These are phyloP conservation scores for Spodoptera frugiperda DNA, from an alignment of 1,140 invertebrate species.

Conservation along the genomic window DNA sequence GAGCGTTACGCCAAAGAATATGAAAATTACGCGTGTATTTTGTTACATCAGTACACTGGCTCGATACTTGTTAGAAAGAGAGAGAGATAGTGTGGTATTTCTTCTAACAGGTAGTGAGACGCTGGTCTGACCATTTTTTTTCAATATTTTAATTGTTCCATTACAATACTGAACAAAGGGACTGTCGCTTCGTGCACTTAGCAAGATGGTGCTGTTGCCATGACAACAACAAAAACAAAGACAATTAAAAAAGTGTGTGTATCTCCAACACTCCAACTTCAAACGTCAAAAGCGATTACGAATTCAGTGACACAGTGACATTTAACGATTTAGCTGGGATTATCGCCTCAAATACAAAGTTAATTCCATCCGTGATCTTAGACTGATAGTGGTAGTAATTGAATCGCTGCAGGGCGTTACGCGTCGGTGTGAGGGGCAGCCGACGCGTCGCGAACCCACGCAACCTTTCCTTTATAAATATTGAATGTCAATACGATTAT, in stretches of 20 bases:
- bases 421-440: slow-evolving; percentile 55
- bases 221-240: no score
- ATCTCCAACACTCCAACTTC: no score
- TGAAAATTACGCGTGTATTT: background rate
- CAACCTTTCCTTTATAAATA: slow-evolving; percentile 83
- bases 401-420: slow-evolving; percentile 39
- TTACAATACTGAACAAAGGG: no score
- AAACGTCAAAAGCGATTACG: background rate
- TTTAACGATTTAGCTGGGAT: slow-evolving; percentile 24
- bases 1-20: background rate
- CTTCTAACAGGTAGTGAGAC: no score
- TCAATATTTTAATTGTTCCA: no score
- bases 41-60: no score
- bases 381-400: slow-evolving; percentile 30
- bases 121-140: no score
- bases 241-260: no score
- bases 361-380: slow-evolving; percentile 35
- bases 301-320: slow-evolving; percentile 10
- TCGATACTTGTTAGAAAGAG: no score
- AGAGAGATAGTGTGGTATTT: no score
- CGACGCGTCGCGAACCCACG: slow-evolving; percentile 66
- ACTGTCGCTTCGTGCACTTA: no score
- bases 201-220: no score
- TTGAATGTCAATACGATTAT: slow-evolving; percentile 81
- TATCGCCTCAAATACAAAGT: slow-evolving; percentile 24